phyloP scores from a whole-genome alignment of 2,888 invertebrate species.

The Cheilosia impressa region DNA sequence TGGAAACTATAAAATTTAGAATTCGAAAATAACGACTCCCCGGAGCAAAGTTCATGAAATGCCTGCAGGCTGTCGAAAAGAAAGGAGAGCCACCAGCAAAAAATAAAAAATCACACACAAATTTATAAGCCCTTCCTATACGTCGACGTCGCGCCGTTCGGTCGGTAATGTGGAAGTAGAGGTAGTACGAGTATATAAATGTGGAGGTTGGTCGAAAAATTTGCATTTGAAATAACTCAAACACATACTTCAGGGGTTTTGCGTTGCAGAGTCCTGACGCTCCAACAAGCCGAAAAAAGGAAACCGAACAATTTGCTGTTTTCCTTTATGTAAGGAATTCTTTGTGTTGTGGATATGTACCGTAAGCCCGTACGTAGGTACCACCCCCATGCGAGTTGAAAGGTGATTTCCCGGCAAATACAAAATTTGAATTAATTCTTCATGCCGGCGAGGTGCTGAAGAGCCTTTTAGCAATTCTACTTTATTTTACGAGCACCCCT shows the following conservation, averaged over 20 bases:
- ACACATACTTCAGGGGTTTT: conserved; percentile 22
- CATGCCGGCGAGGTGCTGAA: conserved; percentile 57
- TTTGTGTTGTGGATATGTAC: conserved; percentile 49
- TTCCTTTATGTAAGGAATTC: conserved; percentile 18
- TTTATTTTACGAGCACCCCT: conserved; percentile 60
- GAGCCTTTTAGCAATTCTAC: conserved; percentile 59
- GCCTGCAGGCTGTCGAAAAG: conserved; percentile 27
- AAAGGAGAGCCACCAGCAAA: background rate
- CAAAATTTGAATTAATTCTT: conserved; percentile 70
- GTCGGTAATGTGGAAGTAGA: no score
- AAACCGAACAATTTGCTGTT: conserved; percentile 58
- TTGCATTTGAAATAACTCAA: conserved; percentile 71
- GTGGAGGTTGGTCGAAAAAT: conserved; percentile 53
- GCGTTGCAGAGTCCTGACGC: conserved; percentile 13
- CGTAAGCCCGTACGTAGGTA: background rate
- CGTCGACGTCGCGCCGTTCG: no score
- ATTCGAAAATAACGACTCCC: conserved; percentile 70
- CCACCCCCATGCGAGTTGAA: conserved; percentile 39
- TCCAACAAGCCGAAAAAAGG: conserved; percentile 23
- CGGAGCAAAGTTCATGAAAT: conserved; percentile 65
- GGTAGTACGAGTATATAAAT: background rate
- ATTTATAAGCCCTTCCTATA: conserved; percentile 47
- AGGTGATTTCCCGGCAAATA: conserved; percentile 44
- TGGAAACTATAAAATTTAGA: conserved; percentile 72
- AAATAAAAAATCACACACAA: conserved; percentile 33